phyloP scores from a whole-genome alignment of 2,797 vertebrate species.

The Eidolon dupreanum region DNA sequence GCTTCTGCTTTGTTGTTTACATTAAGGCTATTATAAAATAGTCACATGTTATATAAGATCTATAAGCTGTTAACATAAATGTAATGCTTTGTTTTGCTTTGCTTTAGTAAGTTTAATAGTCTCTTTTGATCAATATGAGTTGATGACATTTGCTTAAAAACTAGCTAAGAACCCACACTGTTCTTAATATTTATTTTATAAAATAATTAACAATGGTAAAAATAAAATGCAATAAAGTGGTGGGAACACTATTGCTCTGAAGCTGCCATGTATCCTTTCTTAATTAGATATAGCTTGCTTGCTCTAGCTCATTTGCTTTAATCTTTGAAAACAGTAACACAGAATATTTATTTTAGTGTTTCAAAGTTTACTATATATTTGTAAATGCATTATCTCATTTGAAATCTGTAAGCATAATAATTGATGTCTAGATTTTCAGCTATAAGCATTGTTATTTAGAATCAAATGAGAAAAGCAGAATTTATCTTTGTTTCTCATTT shows the following conservation, averaged over 20 bases:
- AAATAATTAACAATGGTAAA: conserved; percentile 66
- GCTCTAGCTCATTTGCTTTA: neutral
- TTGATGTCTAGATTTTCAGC: neutral
- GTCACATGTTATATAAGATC: conserved; percentile 58
- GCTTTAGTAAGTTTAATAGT: conserved; percentile 45
- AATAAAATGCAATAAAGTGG: conserved; percentile 17
- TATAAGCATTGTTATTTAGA: neutral
- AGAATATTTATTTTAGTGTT: conserved; percentile 21
- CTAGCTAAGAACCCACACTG: neutral
- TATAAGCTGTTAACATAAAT: neutral
- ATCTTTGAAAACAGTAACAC: conserved; percentile 17
- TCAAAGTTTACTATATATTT: conserved; percentile 39
- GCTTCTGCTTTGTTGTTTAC: conserved; percentile 48
- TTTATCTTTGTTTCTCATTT: conserved; percentile 11
- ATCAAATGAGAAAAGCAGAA: neutral
- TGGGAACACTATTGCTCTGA: neutral
- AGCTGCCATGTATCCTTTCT: rapidly evolving
- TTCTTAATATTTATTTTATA: conserved; percentile 51
- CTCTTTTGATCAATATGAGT: neutral
- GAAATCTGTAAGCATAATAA: neutral
- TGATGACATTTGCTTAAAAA: conserved; percentile 49
- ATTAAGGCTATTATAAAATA: conserved; percentile 56
- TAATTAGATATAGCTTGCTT: neutral
- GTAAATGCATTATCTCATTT: conserved; percentile 21
- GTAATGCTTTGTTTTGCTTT: neutral